Evolutionary conservation across 2,113 vertebrate species (phyloP).

Genomic region (Danionella cerebrum): DNA sequence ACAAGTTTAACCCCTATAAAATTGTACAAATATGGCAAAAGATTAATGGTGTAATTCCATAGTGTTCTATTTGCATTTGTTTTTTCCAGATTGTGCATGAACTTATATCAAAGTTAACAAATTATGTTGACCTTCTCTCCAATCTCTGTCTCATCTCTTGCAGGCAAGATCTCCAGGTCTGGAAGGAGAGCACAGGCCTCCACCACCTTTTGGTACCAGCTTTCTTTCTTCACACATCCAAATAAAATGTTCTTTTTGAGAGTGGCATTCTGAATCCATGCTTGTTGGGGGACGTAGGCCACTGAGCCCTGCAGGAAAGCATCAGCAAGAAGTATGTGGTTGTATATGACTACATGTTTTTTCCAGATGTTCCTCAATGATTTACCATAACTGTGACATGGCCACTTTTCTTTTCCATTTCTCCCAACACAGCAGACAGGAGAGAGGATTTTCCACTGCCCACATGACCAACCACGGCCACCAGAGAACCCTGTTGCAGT

Average conservation of each 20-base stretch:
- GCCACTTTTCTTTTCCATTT: slow-evolving; percentile 65
- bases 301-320: slow-evolving; percentile 58
- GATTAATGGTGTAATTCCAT: too few species aligned
- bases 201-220: slow-evolving; percentile 62
- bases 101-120: too few species aligned
- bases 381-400: slow-evolving; percentile 56
- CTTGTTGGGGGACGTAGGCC: slow-evolving; percentile 71
- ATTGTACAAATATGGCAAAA: background rate
- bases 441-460: slow-evolving; percentile 69
- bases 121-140: slow-evolving; percentile 66
- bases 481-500: slow-evolving; percentile 55
- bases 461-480: slow-evolving; percentile 62
- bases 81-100: background rate
- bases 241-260: slow-evolving; percentile 73
- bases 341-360: background rate
- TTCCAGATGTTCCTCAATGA: background rate
- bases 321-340: background rate
- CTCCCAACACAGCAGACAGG: slow-evolving; percentile 65
- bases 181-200: slow-evolving; percentile 69
- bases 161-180: slow-evolving; percentile 67
- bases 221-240: slow-evolving; percentile 53
- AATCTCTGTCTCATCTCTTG: slow-evolving; percentile 68
- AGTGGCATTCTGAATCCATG: slow-evolving; percentile 71
- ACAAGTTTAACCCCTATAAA: slow-evolving; percentile 59
- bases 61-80: background rate